phyloP scores from a whole-genome alignment of 2,113 vertebrate genomes.

The Myrmecobius fasciatus region DNA sequence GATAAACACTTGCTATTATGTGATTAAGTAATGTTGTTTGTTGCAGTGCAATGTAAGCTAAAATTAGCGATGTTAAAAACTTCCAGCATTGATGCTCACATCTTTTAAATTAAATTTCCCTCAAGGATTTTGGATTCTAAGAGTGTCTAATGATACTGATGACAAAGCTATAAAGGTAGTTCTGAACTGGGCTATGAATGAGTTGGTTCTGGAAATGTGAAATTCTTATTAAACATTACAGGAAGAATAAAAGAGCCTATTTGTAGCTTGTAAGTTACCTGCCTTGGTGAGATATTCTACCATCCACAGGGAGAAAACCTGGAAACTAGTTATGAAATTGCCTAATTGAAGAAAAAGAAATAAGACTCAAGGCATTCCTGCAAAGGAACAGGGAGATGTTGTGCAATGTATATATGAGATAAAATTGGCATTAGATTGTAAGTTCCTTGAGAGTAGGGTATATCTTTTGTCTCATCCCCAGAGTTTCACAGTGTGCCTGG shows the following conservation, averaged over 20 bases:
- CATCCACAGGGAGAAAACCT: neutral
- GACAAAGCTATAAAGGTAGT: too few relatives aligned
- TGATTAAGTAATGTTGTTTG: neutral
- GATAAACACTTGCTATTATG: neutral
- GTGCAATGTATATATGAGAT: too few relatives aligned
- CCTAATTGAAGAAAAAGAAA: neutral
- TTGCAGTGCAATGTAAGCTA: neutral
- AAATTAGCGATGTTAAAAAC: neutral
- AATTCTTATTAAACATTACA: neutral
- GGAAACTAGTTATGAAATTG: neutral
- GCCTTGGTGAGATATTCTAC: neutral
- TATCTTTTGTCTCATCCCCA: neutral
- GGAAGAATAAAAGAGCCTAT: neutral
- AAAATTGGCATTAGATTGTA: too few relatives aligned
- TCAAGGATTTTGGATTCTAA: neutral
- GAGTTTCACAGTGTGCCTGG: neutral
- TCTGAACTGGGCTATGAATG: neutral
- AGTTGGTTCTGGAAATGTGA: neutral
- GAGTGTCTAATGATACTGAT: too few relatives aligned
- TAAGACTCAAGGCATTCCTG: too few relatives aligned
- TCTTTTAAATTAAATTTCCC: neutral
- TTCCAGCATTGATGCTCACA: neutral
- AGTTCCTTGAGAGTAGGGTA: neutral
- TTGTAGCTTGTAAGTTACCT: neutral
- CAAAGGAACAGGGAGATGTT: too few relatives aligned